phyloP scores from a whole-genome alignment of 2,113 vertebrate genomes.

The rabbit (Oryctolagus cuniculus) region DNA sequence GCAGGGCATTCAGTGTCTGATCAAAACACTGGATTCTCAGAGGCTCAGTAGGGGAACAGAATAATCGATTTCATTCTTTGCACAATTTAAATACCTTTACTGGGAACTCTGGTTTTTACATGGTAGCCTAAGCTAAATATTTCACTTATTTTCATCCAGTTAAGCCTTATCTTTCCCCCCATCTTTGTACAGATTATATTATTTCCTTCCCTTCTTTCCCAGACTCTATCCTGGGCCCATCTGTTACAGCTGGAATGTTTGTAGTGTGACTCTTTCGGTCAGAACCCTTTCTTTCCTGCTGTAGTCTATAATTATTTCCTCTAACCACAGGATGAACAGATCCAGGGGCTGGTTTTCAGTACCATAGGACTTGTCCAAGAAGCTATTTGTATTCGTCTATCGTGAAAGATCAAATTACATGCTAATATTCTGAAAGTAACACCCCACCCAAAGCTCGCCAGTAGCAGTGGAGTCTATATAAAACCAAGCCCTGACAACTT shows the following conservation, averaged over 20 bases:
- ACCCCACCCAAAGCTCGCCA: slow-evolving; percentile 46
- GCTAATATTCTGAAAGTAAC: slow-evolving; percentile 72
- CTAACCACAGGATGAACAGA: slow-evolving; percentile 69
- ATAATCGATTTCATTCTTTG: neutral
- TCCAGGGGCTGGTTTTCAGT: slow-evolving; percentile 73
- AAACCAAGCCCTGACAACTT: slow-evolving; percentile 69
- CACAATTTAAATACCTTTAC: slow-evolving; percentile 20
- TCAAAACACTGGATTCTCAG: neutral
- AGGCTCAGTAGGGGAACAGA: neutral
- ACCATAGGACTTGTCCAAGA: slow-evolving; percentile 73
- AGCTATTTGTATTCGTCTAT: slow-evolving; percentile 80
- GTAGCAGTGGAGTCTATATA: slow-evolving; percentile 68
- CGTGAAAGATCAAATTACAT: slow-evolving; percentile 76
- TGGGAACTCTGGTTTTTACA: slow-evolving; percentile 22
- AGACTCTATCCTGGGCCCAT: slow-evolving; percentile 46
- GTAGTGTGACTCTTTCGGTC: slow-evolving; percentile 67
- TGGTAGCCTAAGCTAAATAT: slow-evolving; percentile 3
- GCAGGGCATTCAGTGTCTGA: neutral
- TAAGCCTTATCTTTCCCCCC: neutral
- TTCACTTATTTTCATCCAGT: slow-evolving; percentile 25
- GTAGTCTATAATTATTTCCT: slow-evolving; percentile 79
- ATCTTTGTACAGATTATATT: slow-evolving; percentile 35
- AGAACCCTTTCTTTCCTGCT: slow-evolving; percentile 67
- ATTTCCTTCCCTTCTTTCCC: neutral
- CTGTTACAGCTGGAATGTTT: slow-evolving; percentile 71